Evolutionary conservation across 2,797 vertebrate genomes (phyloP), one percentile per base, ranked within the genome.

Genomic region (Sparidentex hasta): DNA sequence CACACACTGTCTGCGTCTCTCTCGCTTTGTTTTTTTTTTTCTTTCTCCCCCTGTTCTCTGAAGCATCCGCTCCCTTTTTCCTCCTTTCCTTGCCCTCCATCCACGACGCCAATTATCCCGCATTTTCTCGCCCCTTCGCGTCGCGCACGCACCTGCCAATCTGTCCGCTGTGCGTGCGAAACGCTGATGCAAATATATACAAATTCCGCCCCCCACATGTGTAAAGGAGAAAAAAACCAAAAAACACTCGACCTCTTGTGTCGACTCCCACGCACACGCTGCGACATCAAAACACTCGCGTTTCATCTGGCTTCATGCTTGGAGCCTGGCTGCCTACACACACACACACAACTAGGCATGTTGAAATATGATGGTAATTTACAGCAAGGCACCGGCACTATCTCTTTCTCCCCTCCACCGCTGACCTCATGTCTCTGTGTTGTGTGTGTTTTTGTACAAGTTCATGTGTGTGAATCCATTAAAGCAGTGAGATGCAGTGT

Each of bases 361-460:
- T 62, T 84, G 86, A 90, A 88, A 86, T 86, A 83, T 81, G 79
- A 65, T 3, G 11, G 75, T 56, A 84, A 88, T 91, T 87, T 89
- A 50, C 73, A 80, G 44, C n/a, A 54, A 84, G 71, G 70, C 59
- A 73, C 59, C 23, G 50, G 58, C n/a, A 11, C 72, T 69, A 71
- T 78, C 78, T 81, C 72, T 67, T 46, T 16, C 58, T 74, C 48
- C 62, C 38, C 44, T 47, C 65, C 18, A 41, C 52, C 2, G 29
- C 67, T 84, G 76, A 80, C 81, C 74, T 81, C 73, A 74, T 57
- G 56, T 69, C 62, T 54, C 23, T 14, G 61, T 71, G 65, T 65
- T 66, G 12, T 54, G n/a, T 21, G 2, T 52, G 68, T 71, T 48
- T 57, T 62, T 33, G 29, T 33, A 1, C 23, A 27, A 38, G 25